Evolutionary conservation across 2,113 vertebrate genomes (phyloP).

Genomic region (Prietella phreatophila): DNA sequence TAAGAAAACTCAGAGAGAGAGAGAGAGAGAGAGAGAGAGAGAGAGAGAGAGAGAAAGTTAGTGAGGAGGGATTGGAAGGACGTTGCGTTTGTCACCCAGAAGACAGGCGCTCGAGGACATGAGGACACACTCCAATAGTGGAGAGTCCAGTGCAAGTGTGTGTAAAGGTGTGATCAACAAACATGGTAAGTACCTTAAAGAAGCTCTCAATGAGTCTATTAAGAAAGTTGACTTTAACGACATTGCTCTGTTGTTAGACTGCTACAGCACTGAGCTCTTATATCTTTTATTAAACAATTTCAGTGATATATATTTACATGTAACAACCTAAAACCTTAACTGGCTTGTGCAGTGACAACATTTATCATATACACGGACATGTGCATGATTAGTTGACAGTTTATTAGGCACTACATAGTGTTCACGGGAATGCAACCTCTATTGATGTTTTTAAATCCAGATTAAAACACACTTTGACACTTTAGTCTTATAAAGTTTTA

Average conservation of each 20-base stretch:
- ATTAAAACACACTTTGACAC: neutral
- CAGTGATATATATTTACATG: neutral
- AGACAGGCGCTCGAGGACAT: slow-evolving; percentile 19
- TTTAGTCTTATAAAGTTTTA: neutral
- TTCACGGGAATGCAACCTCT: neutral
- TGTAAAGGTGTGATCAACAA: slow-evolving; percentile 19
- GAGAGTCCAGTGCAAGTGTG: neutral
- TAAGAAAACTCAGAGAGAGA: neutral
- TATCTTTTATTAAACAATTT: neutral
- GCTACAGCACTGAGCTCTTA: neutral
- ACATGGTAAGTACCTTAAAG: slow-evolving; percentile 39
- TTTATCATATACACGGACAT: neutral
- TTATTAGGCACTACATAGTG: neutral
- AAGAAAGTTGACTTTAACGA: slow-evolving; percentile 37
- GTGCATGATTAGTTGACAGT: neutral
- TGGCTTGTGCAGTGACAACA: neutral
- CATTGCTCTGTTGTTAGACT: neutral
- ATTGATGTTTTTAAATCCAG: neutral
- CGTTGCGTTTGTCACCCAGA: slow-evolving; percentile 7
- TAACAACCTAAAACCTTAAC: neutral
- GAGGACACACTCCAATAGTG: slow-evolving; percentile 15
- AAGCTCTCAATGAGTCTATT: slow-evolving; percentile 10
- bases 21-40: slow-evolving; percentile 38
- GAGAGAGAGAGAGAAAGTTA: slow-evolving; percentile 37
- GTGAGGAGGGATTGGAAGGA: slow-evolving; percentile 34